Evolutionary conservation across 2,797 vertebrate genomes (phyloP).

Genomic region (Bucorvus abyssinicus): DNA sequence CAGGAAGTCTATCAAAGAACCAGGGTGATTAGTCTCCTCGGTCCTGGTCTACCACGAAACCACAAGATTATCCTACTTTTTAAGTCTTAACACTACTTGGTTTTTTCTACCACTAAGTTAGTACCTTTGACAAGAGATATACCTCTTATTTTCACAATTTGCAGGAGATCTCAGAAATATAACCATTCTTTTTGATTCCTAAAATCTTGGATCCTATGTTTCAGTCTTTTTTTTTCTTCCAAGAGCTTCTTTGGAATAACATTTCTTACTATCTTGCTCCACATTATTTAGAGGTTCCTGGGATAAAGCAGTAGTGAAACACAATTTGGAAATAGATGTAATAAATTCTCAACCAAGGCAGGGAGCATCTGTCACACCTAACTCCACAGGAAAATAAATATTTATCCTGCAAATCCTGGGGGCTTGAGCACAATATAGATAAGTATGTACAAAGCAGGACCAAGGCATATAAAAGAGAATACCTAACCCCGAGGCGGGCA

Average conservation of each 20-base stretch:
- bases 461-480: not conserved
- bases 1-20: not conserved
- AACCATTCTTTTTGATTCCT: not conserved
- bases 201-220: not conserved
- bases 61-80: not conserved
- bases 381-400: not conserved
- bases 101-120: not conserved
- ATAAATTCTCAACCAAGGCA: not conserved
- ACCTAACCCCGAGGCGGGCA: not conserved
- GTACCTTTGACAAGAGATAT: not conserved
- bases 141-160: not conserved
- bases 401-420: not conserved
- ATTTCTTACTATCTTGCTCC: not conserved
- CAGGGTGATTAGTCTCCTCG: not conserved
- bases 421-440: not conserved
- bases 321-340: not conserved
- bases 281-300: not conserved
- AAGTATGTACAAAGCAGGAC: not conserved
- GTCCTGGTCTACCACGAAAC: not conserved
- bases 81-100: not conserved
- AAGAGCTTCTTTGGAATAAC: not conserved
- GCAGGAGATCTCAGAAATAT: not conserved
- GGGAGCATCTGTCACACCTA: not conserved
- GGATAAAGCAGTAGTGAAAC: not conserved
- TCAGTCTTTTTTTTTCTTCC: not conserved